A percentile compares a stretch with the other conserved stretches of the same genome.
phyloP scores from a whole-genome alignment of 1,140 invertebrate species.

The Drosophila bipectinata region DNA sequence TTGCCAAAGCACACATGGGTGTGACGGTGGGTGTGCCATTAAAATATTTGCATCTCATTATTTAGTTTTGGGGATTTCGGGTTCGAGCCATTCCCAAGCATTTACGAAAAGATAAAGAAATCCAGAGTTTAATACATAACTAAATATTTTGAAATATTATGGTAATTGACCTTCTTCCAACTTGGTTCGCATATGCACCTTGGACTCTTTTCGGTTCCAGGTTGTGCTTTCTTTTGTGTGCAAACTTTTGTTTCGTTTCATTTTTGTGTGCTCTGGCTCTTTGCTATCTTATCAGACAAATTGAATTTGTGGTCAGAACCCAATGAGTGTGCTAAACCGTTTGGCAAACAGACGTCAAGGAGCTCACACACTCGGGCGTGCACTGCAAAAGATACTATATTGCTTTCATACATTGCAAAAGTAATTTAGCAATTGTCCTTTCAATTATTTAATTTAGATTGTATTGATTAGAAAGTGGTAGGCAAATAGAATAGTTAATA shows the following conservation, averaged over 20 bases:
- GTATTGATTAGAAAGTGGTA: not conserved
- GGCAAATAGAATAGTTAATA: not conserved
- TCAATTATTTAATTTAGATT: not conserved
- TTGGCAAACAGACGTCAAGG: constrained; percentile 69
- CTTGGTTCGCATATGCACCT: constrained; percentile 22
- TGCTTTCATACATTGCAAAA: not conserved
- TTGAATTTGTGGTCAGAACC: constrained; percentile 73
- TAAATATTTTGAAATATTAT: constrained; percentile 20
- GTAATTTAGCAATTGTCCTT: not conserved
- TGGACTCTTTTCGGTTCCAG: not conserved
- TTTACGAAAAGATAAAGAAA: constrained; percentile 6
- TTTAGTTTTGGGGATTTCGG: constrained; percentile 54
- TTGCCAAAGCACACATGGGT: constrained; percentile 7
- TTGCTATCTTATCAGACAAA: constrained; percentile 58
- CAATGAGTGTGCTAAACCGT: constrained; percentile 77
- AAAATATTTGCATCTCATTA: constrained; percentile 80
- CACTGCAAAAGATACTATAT: constrained; percentile 9
- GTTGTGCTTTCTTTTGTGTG: constrained; percentile 22
- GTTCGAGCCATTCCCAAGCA: not conserved
- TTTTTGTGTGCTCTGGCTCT: constrained; percentile 37
- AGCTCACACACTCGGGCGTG: constrained; percentile 16
- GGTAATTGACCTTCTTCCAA: constrained; percentile 48
- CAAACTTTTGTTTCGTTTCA: constrained; percentile 39
- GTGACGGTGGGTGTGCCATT: constrained; percentile 54
- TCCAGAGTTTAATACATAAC: constrained; percentile 8